These are phyloP conservation scores for Rallus crepitans DNA, from an alignment of 2,797 vertebrate genomes.

Conservation along the genomic window DNA sequence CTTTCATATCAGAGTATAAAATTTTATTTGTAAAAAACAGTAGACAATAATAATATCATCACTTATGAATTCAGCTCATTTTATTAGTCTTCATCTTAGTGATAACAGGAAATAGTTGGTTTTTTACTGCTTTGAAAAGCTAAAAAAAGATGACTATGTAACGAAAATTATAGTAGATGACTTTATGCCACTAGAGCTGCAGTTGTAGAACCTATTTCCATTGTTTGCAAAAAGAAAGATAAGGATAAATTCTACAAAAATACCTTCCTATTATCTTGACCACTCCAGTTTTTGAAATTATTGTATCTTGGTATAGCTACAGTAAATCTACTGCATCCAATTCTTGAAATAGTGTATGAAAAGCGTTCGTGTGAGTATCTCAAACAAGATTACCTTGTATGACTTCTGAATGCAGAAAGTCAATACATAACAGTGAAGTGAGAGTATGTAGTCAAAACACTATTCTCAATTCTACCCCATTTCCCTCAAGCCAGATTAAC, in stretches of 20 bases:
- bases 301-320: neutral
- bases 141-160: neutral
- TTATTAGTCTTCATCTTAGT: constrained; percentile 11
- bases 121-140: neutral
- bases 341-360: neutral
- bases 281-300: neutral
- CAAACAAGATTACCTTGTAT: neutral
- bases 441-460: neutral
- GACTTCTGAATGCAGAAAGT: neutral
- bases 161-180: neutral
- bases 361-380: neutral
- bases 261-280: neutral
- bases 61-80: neutral
- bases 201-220: neutral
- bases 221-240: neutral
- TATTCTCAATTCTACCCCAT: neutral
- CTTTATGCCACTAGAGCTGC: neutral
- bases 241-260: neutral
- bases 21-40: neutral
- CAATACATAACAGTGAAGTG: neutral
- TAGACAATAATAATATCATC: neutral
- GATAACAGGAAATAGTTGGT: constrained; percentile 7
- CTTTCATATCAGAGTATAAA: neutral
- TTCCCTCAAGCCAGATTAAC: neutral
- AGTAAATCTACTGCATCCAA: neutral